Conservation (phyloP, 2,888 invertebrate genomes). For the Bimastos eiseni region DNA sequence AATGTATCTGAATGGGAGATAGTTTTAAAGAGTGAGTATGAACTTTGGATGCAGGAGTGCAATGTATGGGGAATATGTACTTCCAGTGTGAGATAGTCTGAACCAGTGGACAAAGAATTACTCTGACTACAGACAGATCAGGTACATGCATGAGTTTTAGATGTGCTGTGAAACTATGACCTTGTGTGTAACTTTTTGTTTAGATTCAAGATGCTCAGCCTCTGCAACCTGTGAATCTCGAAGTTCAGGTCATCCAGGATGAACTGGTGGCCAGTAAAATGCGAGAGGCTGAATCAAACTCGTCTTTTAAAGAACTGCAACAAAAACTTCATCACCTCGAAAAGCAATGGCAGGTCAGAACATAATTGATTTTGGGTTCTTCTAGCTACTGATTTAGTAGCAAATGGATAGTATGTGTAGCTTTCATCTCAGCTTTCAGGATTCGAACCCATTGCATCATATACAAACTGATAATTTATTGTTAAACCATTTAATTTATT, state of each 20-base stretch:
- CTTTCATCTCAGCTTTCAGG: not conserved
- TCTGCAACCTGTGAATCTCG: slow-evolving; percentile 64
- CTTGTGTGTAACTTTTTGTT: not conserved
- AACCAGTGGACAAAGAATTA: not conserved
- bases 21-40: not conserved
- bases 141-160: not conserved
- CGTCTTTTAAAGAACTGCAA: slow-evolving; percentile 87
- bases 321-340: slow-evolving; percentile 57
- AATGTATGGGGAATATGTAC: not conserved
- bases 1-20: not conserved
- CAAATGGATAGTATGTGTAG: not conserved
- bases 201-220: slow-evolving; percentile 19
- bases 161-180: not conserved
- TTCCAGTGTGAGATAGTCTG: not conserved
- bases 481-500: not conserved
- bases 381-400: not conserved
- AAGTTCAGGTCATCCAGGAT: slow-evolving; percentile 93
- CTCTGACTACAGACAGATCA: not conserved
- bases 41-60: not conserved
- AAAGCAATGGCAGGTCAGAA: slow-evolving; percentile 45
- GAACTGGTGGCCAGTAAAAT: slow-evolving; percentile 95
- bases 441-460: not conserved
- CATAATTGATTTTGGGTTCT: not conserved
- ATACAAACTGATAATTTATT: not conserved
- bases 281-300: slow-evolving; percentile 93